Evolutionary conservation across 1,140 invertebrate genomes (phyloP), one percentile per base, ranked within the genome.

Genomic region (Dolichoris vasculosae): DNA sequence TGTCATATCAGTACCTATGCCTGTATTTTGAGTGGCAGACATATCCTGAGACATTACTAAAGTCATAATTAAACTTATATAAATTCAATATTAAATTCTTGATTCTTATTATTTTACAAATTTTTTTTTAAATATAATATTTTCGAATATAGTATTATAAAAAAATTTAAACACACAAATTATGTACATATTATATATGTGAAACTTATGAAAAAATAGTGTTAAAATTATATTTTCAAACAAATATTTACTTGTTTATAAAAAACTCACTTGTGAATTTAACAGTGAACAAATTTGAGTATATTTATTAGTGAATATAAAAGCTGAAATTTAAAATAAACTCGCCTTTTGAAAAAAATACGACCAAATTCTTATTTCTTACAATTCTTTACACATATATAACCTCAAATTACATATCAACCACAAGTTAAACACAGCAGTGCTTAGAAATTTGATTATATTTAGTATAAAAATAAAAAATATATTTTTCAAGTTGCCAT

Each of bases 31-130:
- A n/a, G 38, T 3, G 30, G 43, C 38, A 76, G 78, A 64, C 30
- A 85, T 82, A 38, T 85, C 84, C 82, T 85, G 84, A n/a, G 84
- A 85, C 84, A 85, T 85, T 46, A 17, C 69, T 85, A 4, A 73
- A 81, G 75, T 35, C 51, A 32, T 48, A 51, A 64, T 26, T 59
- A 26, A 26, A 59, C 26, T 2, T 59, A 26, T 59, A 26, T 59
- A 59, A 59, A 59, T 59, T 59, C 1, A 59, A 51, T 11, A 51
- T 51, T 15, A 15, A 13, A 8, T 59, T 59, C 4, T 59, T 59
- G 7, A 59, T 26, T 59, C 55, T 2, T 59, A 6, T 26, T 26
- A 26, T 59, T 59, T 2, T 4, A 59, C 23, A 59, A 4, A 26
- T 59, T 26, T 26, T 26, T 59, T 59, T n/a, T n/a, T n/a, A n/a